Conservation (phyloP, 2,113 vertebrate species). For the Phrynosoma blainvillii region DNA sequence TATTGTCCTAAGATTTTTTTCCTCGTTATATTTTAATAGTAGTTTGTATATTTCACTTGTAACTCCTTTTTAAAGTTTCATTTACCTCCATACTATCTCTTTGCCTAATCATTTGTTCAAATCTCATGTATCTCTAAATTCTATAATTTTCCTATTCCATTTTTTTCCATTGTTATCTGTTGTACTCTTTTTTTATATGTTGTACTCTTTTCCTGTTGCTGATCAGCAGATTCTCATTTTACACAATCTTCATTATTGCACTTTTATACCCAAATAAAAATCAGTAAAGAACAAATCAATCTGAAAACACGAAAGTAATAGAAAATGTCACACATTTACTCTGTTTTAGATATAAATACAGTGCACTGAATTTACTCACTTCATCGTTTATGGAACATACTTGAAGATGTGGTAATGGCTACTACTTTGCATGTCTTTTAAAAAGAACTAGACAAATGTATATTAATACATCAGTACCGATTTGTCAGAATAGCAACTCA, state of each 20-base stretch:
- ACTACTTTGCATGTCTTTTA: neutral
- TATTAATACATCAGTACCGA: no score
- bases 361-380: neutral
- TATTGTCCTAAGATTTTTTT: no score
- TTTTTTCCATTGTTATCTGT: no score
- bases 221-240: neutral
- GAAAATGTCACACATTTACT: neutral
- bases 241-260: neutral
- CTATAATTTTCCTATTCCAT: no score
- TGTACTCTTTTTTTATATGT: no score
- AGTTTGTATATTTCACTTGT: no score
- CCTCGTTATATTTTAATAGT: no score
- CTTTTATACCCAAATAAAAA: neutral
- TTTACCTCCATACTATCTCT: no score
- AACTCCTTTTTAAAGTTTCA: no score
- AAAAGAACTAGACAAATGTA: neutral
- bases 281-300: neutral
- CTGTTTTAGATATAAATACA: neutral
- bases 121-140: no score
- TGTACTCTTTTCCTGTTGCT: fast-evolving
- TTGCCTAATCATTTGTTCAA: no score
- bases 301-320: neutral
- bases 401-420: neutral
- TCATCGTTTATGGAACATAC: neutral
- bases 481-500: neutral